Base-by-base conservation (phyloP, 2,797 vertebrate genomes). In the Muscicapa comitata region DNA sequence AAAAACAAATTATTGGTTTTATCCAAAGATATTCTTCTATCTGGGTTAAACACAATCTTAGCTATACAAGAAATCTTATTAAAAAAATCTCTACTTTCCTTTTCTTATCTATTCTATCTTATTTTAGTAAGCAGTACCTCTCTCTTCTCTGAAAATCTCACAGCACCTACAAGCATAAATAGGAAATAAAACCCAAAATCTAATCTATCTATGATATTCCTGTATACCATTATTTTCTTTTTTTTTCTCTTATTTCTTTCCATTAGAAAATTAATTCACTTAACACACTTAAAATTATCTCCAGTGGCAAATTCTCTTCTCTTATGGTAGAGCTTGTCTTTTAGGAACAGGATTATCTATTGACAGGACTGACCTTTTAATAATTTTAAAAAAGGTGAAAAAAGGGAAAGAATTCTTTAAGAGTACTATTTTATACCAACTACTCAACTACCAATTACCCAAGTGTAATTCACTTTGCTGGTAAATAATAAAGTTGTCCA, bases 241-340 rank as follows among this genome's bases (percentile, higher is more conserved):
- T 72, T 53, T 42, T 42, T 8, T 17, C 40, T 28, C 47, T 58
- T 72, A 80, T 94, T 95, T 92, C 15, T 94, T 89, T 75, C 16
- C 43, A 85, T 33, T 8, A 85, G 48, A 92, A 96, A 95, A 93
- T 37, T 53, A 96, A 91, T 83, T 71, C 33, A 59, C 14, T 72
- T 40, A 86, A 86, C 37, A 72, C 18, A 62, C 21, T 92, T 80
- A 68, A 95, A 93, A 95, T 48, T 7, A 42, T 91, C 54, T 93
- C 29, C 7, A 73, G 24, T 61, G 45, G 3, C 0, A 8, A 53
- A 71, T 66, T 85, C 97, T 84, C 14, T 93, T 55, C 31, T 72
- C 28, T 40, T 2, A 10, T 82, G 11, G 6, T 58, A 93, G 33
- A 51, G 6, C 16, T 58, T 81, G 7, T 71, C 18, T 59, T 61